Conservation (phyloP, 2,113 vertebrate species). For the Brienomyrus brachyistius region DNA sequence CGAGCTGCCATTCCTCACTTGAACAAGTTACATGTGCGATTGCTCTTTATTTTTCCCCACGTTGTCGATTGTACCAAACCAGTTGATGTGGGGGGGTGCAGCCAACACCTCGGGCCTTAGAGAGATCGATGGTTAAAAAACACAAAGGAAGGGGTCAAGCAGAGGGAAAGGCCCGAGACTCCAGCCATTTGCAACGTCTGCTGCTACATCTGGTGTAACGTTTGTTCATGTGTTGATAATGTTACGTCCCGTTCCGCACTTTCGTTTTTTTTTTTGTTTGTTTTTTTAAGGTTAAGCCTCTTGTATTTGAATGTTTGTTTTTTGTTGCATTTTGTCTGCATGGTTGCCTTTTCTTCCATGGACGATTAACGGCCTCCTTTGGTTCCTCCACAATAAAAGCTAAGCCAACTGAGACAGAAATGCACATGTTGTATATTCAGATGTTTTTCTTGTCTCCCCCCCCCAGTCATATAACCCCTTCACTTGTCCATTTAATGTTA, state of each 20-base stretch:
- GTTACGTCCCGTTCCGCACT: background rate
- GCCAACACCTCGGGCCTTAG: background rate
- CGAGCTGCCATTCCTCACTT: background rate
- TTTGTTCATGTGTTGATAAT: background rate
- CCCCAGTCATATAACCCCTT: conserved; percentile 21
- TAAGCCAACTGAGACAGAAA: conserved; percentile 47
- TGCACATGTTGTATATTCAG: conserved; percentile 25
- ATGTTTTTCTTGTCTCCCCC: conserved; percentile 36
- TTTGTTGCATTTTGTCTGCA: background rate
- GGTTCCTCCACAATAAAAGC: conserved; percentile 37
- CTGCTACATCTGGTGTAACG: background rate
- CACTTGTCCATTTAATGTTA: conserved; percentile 40
- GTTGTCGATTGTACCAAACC: background rate
- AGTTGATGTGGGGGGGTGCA: background rate
- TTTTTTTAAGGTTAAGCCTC: background rate
- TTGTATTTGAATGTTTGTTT: background rate
- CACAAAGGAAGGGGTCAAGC: background rate
- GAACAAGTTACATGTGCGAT: background rate
- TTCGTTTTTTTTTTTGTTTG: background rate
- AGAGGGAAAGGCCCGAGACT: background rate
- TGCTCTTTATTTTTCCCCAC: background rate
- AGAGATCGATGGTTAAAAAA: background rate
- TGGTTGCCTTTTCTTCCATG: conserved; percentile 17
- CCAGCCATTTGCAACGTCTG: background rate
- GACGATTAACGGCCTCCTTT: conserved; percentile 33